These are phyloP conservation scores for Zoanthus gigantus DNA, from an alignment of 92 coral and sea anemone genomes.

Conservation along the genomic window DNA sequence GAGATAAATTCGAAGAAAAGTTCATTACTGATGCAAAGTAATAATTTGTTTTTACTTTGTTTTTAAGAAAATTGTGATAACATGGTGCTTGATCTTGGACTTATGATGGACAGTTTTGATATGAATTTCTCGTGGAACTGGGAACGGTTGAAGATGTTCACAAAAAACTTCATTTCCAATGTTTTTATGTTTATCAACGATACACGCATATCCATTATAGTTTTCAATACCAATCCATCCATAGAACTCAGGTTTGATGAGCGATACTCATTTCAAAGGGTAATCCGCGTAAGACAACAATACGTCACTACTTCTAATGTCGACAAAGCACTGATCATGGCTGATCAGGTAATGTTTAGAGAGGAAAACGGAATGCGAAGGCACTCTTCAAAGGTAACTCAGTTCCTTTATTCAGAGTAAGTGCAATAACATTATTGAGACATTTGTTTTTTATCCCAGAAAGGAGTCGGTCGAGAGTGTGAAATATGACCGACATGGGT, in stretches of 20 bases:
- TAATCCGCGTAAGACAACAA: neutral
- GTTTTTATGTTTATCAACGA: neutral
- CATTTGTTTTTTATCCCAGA: too few relatives aligned
- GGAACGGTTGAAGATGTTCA: neutral
- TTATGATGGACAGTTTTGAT: neutral
- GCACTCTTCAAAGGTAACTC: neutral
- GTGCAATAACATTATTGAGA: too few relatives aligned
- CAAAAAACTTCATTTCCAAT: neutral
- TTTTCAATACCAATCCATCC: neutral
- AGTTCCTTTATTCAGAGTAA: too few relatives aligned
- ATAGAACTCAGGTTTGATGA: neutral
- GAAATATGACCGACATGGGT: too few relatives aligned
- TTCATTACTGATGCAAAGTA: too few relatives aligned
- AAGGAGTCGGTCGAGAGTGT: too few relatives aligned
- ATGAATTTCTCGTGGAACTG: neutral
- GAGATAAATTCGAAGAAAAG: too few relatives aligned
- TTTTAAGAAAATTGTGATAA: neutral
- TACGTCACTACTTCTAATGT: neutral
- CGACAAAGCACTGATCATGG: neutral
- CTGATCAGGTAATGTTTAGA: constrained; percentile 1
- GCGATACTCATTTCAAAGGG: neutral
- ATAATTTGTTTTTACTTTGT: neutral
- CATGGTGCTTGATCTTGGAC: neutral
- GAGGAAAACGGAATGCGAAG: neutral
- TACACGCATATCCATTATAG: neutral